Percentiles rank a stretch among this genome's conserved stretches.
Evolutionary conservation across 1,140 invertebrate species (phyloP).

Genomic region (Magallana ariakensis): DNA sequence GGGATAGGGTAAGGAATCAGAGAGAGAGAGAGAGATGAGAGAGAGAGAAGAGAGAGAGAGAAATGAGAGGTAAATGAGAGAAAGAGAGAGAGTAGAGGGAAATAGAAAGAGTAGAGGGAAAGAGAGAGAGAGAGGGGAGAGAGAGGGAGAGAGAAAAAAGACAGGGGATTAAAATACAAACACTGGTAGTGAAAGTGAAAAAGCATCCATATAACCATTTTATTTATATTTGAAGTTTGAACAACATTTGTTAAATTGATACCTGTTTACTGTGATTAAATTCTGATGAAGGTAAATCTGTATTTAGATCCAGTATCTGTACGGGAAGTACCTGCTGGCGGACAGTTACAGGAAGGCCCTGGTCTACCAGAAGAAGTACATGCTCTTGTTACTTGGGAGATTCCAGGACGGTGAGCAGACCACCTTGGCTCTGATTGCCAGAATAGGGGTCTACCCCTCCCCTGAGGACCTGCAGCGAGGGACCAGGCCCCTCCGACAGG

Average conservation of each 20-base stretch:
- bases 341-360: constrained; percentile 91
- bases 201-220: neutral
- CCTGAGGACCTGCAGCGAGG: constrained; percentile 47
- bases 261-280: neutral
- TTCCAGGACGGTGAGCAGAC: constrained; percentile 82
- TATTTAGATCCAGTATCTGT: constrained; percentile 85
- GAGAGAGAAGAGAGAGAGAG: neutral
- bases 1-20: constrained; percentile 65
- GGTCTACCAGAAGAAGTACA: constrained; percentile 89
- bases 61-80: no score
- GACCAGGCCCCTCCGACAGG: neutral
- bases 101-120: accelerated
- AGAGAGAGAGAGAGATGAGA: neutral
- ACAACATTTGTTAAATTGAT: neutral
- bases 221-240: neutral
- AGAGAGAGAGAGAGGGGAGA: accelerated
- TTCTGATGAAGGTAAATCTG: neutral
- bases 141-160: neutral
- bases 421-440: constrained; percentile 75
- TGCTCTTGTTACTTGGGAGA: constrained; percentile 86
- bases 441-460: constrained; percentile 74
- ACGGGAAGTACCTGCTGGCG: no score
- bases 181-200: neutral
- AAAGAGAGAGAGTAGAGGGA: no score
- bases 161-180: neutral